phyloP scores from a whole-genome alignment of 1,140 invertebrate species.

The Saccostrea cuccullata region DNA sequence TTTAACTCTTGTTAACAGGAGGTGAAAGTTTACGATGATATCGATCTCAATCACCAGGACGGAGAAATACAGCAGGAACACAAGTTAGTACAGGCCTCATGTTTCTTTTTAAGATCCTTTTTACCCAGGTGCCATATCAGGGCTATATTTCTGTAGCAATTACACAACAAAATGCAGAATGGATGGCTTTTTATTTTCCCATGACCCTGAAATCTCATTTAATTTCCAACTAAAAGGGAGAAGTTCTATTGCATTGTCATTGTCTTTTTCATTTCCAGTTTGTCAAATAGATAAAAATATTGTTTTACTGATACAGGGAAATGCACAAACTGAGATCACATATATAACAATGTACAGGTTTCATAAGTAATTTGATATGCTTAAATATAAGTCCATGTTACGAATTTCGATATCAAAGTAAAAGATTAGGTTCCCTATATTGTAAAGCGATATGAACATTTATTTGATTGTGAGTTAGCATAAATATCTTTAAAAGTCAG shows the following conservation, averaged over 20 bases:
- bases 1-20: conserved; percentile 37
- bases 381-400: neutral
- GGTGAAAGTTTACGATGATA: conserved; percentile 42
- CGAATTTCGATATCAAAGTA: neutral
- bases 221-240: too few relatives aligned
- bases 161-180: neutral
- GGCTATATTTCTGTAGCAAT: neutral
- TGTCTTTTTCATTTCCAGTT: too few relatives aligned
- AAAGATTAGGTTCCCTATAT: neutral
- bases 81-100: conserved; percentile 7
- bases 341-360: neutral
- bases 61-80: neutral
- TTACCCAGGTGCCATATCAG: neutral
- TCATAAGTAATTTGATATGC: neutral
- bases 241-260: too few relatives aligned
- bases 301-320: too few relatives aligned
- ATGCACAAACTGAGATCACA: too few relatives aligned
- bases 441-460: neutral
- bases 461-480: neutral
- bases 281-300: too few relatives aligned
- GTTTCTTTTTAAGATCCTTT: neutral
- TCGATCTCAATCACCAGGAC: neutral
- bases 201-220: neutral
- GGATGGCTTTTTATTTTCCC: neutral
- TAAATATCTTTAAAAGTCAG: neutral